These are phyloP conservation scores for Cryptoblepharus egeriae DNA, from an alignment of 2,797 vertebrate species.

Conservation along the genomic window DNA sequence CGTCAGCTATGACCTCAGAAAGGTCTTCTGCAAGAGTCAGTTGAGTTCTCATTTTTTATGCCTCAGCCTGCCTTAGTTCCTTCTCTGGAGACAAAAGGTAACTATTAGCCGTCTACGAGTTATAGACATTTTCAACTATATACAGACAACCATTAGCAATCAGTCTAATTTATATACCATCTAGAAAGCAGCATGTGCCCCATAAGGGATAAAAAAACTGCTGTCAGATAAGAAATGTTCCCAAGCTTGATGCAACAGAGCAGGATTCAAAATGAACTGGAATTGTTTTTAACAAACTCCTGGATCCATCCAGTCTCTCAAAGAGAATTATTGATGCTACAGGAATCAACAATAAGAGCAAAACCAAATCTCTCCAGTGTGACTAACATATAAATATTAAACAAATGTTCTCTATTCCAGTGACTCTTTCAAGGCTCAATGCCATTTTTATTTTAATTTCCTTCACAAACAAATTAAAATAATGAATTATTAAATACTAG, in stretches of 20 bases:
- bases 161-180: not conserved
- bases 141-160: not conserved
- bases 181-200: not conserved
- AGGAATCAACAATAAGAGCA: constrained; percentile 38
- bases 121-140: not conserved
- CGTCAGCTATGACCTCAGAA: not conserved
- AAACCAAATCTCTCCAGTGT: not conserved
- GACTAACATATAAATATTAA: constrained; percentile 43
- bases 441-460: not conserved
- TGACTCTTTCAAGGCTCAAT: constrained; percentile 9
- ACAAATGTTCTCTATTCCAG: constrained; percentile 13
- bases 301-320: constrained; percentile 40
- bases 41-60: not conserved
- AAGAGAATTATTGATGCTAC: constrained; percentile 34
- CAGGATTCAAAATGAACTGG: constrained; percentile 30
- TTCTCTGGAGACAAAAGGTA: not conserved
- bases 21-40: not conserved
- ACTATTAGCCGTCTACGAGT: not conserved
- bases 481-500: not conserved
- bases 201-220: not conserved
- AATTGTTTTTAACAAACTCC: constrained; percentile 38
- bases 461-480: not conserved
- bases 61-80: not conserved
- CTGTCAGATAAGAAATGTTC: not conserved
- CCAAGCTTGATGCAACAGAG: not conserved